Evolutionary conservation across 2,888 invertebrate species (phyloP), one percentile per base, ranked within the genome.

Genomic region (Bembecia ichneumoniformis): DNA sequence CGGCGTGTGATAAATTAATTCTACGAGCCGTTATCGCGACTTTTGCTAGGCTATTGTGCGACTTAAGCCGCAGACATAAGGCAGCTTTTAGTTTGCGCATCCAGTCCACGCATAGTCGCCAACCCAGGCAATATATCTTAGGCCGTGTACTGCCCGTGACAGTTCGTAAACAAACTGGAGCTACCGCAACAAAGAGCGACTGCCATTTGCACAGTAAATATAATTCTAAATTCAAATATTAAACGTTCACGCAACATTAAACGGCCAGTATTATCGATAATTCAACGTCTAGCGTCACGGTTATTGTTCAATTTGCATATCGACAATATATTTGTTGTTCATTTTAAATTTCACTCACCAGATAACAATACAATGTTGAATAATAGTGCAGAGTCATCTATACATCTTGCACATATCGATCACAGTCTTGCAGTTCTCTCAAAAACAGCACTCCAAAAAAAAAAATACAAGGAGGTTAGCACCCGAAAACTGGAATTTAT

Each of bases 81-180:
- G 77, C 62, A 47, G 48, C 49, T 49, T 66, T 69, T 81, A 49
- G 57, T 52, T 49, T 65, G 74, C 66, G 60, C 63, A 61, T 13
- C 40, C 49, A 58, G 60, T 71, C 78, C 82, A 86, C 87, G 86
- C 87, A 87, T 84, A 87, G 86, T 86, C 87, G 86, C 86, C 86
- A 82, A 81, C 86, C 86, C 82, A 82, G 83, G 87, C 87, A 87
- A 87, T 88, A 86, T 87, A 87, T 88, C 88, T 88, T 86, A 82
- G 84, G 86, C 86, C 81, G 86, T 83, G 81, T 84, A 86, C 86
- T 87, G 87, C 72, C 84, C 84, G 83, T 88, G 88, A 88, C 88
- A 88, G 87, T 87, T 87, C 84, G 88, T 88, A 88, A 88, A 88
- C 88, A 88, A 87, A 87, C 87, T 82, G 83, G 75, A 82, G 79